A percentile compares a stretch with the other conserved stretches of the same genome.
Evolutionary conservation across 1,140 invertebrate species (phyloP).

Genomic region (Pseudomyrmex cubaensis): DNA sequence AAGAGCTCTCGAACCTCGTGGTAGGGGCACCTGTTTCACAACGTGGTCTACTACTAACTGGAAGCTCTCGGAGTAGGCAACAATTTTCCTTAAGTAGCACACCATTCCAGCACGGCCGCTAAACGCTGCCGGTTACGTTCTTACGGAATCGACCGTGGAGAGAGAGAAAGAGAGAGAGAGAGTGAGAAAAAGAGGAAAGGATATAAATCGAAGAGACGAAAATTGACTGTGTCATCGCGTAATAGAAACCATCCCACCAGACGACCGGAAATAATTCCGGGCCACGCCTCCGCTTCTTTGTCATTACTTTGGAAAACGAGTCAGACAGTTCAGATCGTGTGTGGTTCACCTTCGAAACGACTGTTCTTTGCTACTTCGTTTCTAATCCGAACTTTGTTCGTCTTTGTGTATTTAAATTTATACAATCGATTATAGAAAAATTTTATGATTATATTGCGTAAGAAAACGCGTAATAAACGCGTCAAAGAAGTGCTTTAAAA

Average conservation of each 20-base stretch:
- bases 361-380: neutral
- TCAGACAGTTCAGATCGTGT: constrained; percentile 21
- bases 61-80: constrained; percentile 58
- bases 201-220: constrained; percentile 27
- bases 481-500: neutral
- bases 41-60: constrained; percentile 12
- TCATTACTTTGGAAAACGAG: constrained; percentile 21
- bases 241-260: constrained; percentile 35
- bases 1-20: constrained; percentile 24
- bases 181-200: neutral
- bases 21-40: constrained; percentile 59
- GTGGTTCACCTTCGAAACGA: constrained; percentile 16
- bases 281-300: constrained; percentile 7
- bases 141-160: neutral
- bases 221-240: constrained; percentile 62
- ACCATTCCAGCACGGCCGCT: constrained; percentile 45
- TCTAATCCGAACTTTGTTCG: too few relatives aligned
- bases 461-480: neutral
- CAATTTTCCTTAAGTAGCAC: constrained; percentile 71
- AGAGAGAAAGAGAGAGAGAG: neutral
- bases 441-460: neutral
- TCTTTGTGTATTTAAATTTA: too few relatives aligned
- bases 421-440: neutral
- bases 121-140: constrained; percentile 33
- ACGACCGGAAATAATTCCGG: constrained; percentile 65